These are phyloP conservation scores for Momotus momota DNA, from an alignment of 2,797 vertebrate species.

Conservation along the genomic window DNA sequence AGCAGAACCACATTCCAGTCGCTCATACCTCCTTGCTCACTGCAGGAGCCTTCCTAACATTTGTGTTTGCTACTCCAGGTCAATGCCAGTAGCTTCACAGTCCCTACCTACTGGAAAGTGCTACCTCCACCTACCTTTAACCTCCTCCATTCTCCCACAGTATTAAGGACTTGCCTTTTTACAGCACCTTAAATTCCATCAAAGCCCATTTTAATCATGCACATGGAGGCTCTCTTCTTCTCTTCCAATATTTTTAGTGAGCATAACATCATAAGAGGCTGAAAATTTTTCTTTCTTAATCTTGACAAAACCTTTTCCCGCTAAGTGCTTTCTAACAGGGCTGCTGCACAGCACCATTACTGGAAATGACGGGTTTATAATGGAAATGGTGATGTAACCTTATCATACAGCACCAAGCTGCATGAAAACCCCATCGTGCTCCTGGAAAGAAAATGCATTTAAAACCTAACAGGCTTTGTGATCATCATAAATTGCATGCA, in stretches of 20 bases:
- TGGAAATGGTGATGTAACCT: background rate
- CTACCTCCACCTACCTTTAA: fast-evolving
- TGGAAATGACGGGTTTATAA: background rate
- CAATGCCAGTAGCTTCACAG: background rate
- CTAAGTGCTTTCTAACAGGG: background rate
- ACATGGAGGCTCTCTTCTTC: background rate
- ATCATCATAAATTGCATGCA: background rate
- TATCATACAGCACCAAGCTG: background rate
- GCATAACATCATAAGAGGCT: background rate
- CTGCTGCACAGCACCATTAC: background rate
- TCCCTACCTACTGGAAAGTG: background rate
- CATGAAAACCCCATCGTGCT: background rate
- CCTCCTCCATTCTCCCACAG: fast-evolving
- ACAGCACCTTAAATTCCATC: background rate
- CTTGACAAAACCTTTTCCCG: background rate
- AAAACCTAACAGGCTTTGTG: background rate
- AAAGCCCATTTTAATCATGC: background rate
- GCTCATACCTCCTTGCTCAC: background rate
- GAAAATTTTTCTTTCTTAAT: background rate
- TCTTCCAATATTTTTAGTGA: background rate
- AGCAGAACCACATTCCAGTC: background rate
- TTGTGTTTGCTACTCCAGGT: background rate
- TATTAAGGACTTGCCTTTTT: background rate
- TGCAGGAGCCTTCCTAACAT: background rate
- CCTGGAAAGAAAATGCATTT: background rate